These are phyloP conservation scores for Helicoverpa armigera DNA, from an alignment of 1,140 invertebrate species.

Conservation along the genomic window DNA sequence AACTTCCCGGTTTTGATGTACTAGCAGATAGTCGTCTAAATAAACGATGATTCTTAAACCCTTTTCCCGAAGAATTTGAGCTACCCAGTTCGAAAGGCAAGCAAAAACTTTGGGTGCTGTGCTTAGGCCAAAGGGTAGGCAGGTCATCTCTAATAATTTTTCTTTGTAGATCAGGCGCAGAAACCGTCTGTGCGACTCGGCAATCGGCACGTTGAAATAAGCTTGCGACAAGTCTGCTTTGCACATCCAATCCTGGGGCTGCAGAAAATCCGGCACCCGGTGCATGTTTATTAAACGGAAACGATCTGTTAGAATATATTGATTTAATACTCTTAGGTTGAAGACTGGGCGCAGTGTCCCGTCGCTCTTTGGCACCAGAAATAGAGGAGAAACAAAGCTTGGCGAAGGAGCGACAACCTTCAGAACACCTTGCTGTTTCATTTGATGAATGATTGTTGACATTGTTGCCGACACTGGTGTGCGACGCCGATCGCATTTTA, in stretches of 20 bases:
- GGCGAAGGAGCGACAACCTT: neutral
- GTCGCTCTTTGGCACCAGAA: slow-evolving; percentile 9
- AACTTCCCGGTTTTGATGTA: slow-evolving; percentile 35
- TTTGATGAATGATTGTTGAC: neutral
- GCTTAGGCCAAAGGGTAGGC: slow-evolving; percentile 61
- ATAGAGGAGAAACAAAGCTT: slow-evolving; percentile 3
- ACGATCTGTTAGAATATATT: neutral
- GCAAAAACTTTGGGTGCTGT: slow-evolving; percentile 56
- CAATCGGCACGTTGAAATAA: slow-evolving; percentile 66
- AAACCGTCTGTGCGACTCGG: slow-evolving; percentile 60
- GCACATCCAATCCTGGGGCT: slow-evolving; percentile 61
- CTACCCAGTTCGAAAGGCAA: slow-evolving; percentile 55
- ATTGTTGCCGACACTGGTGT: slow-evolving; percentile 21
- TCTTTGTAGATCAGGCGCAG: slow-evolving; percentile 48
- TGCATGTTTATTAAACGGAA: slow-evolving; percentile 56
- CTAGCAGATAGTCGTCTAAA: slow-evolving; percentile 68
- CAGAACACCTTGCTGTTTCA: neutral
- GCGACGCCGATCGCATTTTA: slow-evolving; percentile 10
- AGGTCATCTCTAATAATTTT: slow-evolving; percentile 63
- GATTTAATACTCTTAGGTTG: neutral
- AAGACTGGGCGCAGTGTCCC: neutral
- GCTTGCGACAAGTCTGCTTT: slow-evolving; percentile 65
- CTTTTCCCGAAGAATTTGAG: slow-evolving; percentile 56
- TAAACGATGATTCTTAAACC: slow-evolving; percentile 62
- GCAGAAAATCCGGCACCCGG: slow-evolving; percentile 53